Conservation (phyloP, 92 coral and sea anemone genomes). For the Bergia puertoricense region DNA sequence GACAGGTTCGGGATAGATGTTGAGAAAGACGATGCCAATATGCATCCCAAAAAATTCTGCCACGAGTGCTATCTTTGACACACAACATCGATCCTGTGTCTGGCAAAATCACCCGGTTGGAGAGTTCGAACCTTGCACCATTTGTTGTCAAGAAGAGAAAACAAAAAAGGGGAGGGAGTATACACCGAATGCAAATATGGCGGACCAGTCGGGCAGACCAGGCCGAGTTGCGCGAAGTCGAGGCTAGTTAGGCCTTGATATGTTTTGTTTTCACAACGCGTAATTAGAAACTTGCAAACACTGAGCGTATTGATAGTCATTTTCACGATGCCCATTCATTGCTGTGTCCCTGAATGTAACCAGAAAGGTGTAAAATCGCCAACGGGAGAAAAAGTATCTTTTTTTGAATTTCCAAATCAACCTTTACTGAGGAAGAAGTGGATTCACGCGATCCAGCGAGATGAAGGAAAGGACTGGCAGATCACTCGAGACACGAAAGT, state of each 20-base stretch:
- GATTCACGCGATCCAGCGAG: slow-evolving; percentile 11
- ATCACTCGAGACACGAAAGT: not conserved
- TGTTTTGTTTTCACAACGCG: not conserved
- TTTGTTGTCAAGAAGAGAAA: not conserved
- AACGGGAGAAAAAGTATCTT: not conserved
- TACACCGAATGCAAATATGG: slow-evolving; percentile 55
- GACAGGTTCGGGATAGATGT: not conserved
- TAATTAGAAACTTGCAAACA: too few relatives aligned
- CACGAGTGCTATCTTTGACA: not conserved
- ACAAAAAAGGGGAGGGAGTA: not conserved
- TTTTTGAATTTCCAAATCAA: not conserved
- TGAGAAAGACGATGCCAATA: not conserved
- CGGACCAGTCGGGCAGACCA: slow-evolving; percentile 46
- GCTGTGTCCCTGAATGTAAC: slow-evolving; percentile 12
- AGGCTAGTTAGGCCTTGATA: slow-evolving; percentile 40
- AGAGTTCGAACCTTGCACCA: not conserved
- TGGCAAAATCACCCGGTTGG: not conserved
- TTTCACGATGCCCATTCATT: not conserved
- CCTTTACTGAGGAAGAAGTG: not conserved
- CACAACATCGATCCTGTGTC: not conserved
- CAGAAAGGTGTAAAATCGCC: not conserved
- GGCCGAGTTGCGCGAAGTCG: slow-evolving; percentile 45
- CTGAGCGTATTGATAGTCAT: not conserved
- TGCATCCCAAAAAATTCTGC: not conserved
- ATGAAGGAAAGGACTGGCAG: slow-evolving; percentile 24